These are phyloP conservation scores for Archocentrus centrarchus DNA, from an alignment of 2,113 vertebrate genomes.

Conservation along the genomic window DNA sequence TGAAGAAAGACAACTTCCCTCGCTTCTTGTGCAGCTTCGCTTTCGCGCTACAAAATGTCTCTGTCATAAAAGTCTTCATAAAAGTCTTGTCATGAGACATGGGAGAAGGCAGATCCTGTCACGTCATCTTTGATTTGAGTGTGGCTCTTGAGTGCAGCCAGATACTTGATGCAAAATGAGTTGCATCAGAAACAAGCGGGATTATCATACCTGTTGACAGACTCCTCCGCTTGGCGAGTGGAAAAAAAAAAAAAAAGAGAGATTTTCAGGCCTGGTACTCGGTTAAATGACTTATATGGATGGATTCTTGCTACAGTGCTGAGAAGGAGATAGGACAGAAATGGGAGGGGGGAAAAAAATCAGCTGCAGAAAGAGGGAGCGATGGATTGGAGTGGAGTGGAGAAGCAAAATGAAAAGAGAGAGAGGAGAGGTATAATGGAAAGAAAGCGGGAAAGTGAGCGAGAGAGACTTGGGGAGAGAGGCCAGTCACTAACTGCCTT, in stretches of 20 bases:
- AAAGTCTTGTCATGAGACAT: slow-evolving; percentile 25
- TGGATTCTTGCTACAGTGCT: slow-evolving; percentile 45
- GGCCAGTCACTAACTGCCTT: slow-evolving; percentile 58
- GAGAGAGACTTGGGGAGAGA: slow-evolving; percentile 15
- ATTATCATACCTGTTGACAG: slow-evolving; percentile 50
- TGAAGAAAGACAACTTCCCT: slow-evolving; percentile 6
- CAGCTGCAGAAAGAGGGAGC: slow-evolving; percentile 39
- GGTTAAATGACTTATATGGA: slow-evolving; percentile 73
- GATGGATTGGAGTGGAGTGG: background rate
- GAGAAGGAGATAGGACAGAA: slow-evolving; percentile 39
- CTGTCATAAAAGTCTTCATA: background rate
- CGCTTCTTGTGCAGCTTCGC: background rate
- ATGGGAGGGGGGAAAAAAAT: slow-evolving; percentile 48
- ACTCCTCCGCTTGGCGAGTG: slow-evolving; percentile 41
- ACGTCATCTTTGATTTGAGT: slow-evolving; percentile 34
- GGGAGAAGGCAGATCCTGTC: slow-evolving; percentile 16
- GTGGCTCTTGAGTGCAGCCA: slow-evolving; percentile 25
- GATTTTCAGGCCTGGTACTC: slow-evolving; percentile 53
- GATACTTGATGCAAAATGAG: slow-evolving; percentile 52
- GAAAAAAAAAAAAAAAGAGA: slow-evolving; percentile 1
- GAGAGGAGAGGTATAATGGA: slow-evolving; percentile 43
- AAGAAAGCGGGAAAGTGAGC: slow-evolving; percentile 39
- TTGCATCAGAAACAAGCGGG: slow-evolving; percentile 58
- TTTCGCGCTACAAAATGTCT: background rate
- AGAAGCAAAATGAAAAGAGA: slow-evolving; percentile 21